Percentiles rank a stretch among this genome's conserved stretches.
These are phyloP conservation scores for Malachius bipustulatus DNA, from an alignment of 2,888 invertebrate genomes.

Conservation along the genomic window DNA sequence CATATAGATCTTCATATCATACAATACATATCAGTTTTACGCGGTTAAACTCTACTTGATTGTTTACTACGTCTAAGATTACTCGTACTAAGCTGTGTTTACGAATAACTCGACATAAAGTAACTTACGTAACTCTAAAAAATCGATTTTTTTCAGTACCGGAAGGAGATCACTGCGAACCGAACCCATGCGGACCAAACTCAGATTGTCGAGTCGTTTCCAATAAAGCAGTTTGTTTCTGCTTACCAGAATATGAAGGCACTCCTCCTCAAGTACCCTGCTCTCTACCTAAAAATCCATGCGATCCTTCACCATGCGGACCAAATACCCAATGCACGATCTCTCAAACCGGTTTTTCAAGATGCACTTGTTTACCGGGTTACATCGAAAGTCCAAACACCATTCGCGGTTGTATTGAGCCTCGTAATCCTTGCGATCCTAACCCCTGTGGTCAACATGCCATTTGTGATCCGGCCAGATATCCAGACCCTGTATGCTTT, in stretches of 20 bases:
- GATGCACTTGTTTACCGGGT: slow-evolving; percentile 75
- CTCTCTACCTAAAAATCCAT: slow-evolving; percentile 62
- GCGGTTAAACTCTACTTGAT: too few species aligned
- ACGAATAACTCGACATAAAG: too few species aligned
- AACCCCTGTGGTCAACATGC: slow-evolving; percentile 71
- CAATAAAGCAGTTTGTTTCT: slow-evolving; percentile 72
- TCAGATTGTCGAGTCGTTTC: slow-evolving; percentile 70
- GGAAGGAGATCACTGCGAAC: slow-evolving; percentile 72
- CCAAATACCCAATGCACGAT: slow-evolving; percentile 77
- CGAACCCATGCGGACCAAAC: slow-evolving; percentile 73
- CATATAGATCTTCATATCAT: too few species aligned
- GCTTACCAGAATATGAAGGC: slow-evolving; percentile 76
- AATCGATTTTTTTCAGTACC: too few species aligned
- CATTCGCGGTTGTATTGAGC: slow-evolving; percentile 70
- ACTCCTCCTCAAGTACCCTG: slow-evolving; percentile 65
- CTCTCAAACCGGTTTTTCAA: slow-evolving; percentile 66
- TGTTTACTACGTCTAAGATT: too few species aligned
- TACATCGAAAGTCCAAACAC: slow-evolving; percentile 81
- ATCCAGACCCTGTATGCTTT: slow-evolving; percentile 58
- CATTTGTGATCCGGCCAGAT: slow-evolving; percentile 64
- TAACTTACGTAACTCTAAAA: too few species aligned
- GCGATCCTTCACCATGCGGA: slow-evolving; percentile 77
- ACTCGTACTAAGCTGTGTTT: too few species aligned
- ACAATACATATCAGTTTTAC: too few species aligned
- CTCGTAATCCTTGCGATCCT: slow-evolving; percentile 69